Evolutionary conservation across 2,797 vertebrate genomes (phyloP).

Genomic region (Tragelaphus eurycerus): DNA sequence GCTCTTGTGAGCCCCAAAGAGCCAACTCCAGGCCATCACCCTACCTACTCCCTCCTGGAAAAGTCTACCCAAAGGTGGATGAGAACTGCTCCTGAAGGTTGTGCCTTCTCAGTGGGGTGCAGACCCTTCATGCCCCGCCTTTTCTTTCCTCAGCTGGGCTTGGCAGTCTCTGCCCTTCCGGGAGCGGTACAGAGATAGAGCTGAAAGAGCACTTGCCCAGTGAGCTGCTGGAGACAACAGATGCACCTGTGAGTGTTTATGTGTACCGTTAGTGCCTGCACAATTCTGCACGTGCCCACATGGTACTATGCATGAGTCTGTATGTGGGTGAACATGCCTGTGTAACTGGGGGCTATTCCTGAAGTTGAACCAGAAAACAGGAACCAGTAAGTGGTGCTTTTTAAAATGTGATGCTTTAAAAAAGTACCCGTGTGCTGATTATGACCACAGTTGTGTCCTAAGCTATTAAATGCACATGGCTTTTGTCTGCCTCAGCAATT

Average conservation of each 20-base stretch:
- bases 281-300: neutral
- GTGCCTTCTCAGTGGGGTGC: neutral
- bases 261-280: neutral
- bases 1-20: neutral
- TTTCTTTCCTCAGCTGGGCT: neutral
- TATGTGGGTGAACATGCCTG: neutral
- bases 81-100: neutral
- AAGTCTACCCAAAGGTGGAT: neutral
- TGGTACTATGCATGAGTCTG: neutral
- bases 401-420: neutral
- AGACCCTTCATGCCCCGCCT: neutral
- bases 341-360: neutral
- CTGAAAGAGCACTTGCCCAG: neutral
- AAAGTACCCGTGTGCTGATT: neutral
- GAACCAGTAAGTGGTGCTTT: neutral
- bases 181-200: neutral
- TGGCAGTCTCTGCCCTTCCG: neutral
- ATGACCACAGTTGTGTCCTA: neutral
- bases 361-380: neutral
- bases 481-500: neutral
- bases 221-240: neutral
- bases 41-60: neutral
- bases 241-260: neutral
- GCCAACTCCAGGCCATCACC: neutral
- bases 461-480: neutral